phyloP scores from a whole-genome alignment of 1,140 invertebrate species.

The Telenomus remus region DNA sequence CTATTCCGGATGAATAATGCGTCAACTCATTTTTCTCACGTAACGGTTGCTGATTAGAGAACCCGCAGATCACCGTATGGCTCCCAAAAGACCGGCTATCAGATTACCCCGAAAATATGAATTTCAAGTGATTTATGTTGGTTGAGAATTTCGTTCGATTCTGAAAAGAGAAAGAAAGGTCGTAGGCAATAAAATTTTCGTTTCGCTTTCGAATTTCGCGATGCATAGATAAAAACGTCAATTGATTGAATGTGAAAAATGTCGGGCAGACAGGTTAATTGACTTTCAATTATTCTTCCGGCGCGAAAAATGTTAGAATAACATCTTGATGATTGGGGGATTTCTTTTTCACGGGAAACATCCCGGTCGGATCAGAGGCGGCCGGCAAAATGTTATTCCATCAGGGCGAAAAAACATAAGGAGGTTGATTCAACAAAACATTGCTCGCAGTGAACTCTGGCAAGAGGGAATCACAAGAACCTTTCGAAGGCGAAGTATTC shows the following conservation, averaged over 20 bases:
- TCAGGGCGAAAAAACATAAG: conserved; percentile 35
- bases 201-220: no score
- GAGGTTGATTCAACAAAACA: conserved; percentile 54
- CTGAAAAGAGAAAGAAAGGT: no score
- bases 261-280: conserved; percentile 16
- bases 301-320: conserved; percentile 15
- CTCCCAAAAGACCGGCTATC: conserved; percentile 1
- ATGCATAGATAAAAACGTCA: no score
- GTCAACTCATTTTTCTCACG: conserved; percentile 66
- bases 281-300: conserved; percentile 19
- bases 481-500: conserved; percentile 55
- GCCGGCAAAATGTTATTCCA: conserved; percentile 35
- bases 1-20: conserved; percentile 63
- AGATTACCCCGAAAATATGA: conserved; percentile 9
- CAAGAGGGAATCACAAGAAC: conserved; percentile 44
- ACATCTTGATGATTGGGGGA: conserved; percentile 39
- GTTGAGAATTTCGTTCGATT: no score
- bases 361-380: conserved; percentile 28
- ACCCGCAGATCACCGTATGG: conserved; percentile 17
- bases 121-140: not conserved
- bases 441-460: conserved; percentile 54
- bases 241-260: conserved; percentile 3
- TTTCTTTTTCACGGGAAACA: conserved; percentile 18
- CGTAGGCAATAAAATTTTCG: no score
- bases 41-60: conserved; percentile 64